A percentile compares a stretch with the other conserved stretches of the same genome.
Conservation (phyloP, 2,113 vertebrate genomes). For the Cynopterus brachyotis region DNA sequence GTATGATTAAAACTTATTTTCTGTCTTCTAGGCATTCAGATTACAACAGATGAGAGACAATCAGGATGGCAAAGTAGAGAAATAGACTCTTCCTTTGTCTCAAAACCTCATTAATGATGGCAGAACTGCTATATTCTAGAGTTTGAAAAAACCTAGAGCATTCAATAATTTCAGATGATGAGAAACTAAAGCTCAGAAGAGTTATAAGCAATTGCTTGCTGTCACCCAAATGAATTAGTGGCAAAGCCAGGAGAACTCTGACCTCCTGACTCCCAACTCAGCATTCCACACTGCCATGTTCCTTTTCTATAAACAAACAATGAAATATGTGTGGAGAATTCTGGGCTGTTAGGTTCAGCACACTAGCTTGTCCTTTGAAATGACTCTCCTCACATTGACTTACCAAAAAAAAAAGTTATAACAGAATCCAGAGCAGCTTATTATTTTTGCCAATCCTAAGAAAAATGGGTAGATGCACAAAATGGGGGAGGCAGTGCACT, state of each 20-base stretch:
- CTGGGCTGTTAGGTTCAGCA: background rate
- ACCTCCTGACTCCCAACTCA: background rate
- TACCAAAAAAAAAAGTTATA: background rate
- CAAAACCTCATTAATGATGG: background rate
- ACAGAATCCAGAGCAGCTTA: background rate
- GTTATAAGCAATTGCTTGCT: background rate
- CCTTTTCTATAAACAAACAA: background rate
- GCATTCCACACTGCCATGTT: background rate
- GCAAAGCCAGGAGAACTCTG: background rate
- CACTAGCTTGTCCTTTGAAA: background rate
- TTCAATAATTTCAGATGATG: background rate
- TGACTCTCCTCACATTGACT: background rate
- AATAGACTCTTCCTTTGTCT: background rate
- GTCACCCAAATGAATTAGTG: background rate
- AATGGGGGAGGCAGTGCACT: background rate
- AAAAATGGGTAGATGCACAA: background rate
- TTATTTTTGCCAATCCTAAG: background rate
- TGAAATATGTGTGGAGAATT: background rate
- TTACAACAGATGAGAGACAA: background rate
- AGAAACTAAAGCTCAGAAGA: background rate
- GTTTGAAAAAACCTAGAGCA: background rate
- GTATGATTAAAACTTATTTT: background rate
- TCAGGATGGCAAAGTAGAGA: background rate
- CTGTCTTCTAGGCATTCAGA: background rate
- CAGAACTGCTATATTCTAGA: background rate